Evolutionary conservation across 2,113 vertebrate species (phyloP).

Genomic region (Channa argus): DNA sequence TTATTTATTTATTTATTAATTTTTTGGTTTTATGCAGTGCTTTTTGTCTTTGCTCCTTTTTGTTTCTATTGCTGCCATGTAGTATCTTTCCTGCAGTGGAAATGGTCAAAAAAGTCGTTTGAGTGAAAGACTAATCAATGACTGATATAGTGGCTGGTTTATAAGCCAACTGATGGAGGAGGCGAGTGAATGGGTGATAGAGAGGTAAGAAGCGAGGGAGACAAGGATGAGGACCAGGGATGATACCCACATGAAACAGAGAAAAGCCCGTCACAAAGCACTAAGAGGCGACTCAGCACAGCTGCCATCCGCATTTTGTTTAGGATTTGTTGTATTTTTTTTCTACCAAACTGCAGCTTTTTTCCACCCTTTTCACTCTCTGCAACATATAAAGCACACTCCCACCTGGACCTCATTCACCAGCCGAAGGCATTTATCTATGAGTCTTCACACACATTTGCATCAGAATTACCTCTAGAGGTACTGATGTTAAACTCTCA

Average conservation of each 20-base stretch:
- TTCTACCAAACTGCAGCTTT: constrained; percentile 34
- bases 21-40: not conserved
- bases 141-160: constrained; percentile 34
- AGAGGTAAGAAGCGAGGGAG: constrained; percentile 53
- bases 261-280: constrained; percentile 77
- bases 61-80: not conserved
- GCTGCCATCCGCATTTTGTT: constrained; percentile 70
- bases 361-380: constrained; percentile 52
- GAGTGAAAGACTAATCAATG: constrained; percentile 47
- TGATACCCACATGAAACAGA: constrained; percentile 65
- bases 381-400: constrained; percentile 76
- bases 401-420: constrained; percentile 80
- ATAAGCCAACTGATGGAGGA: constrained; percentile 46
- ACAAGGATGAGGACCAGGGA: constrained; percentile 59
- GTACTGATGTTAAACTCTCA: constrained; percentile 83
- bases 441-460: constrained; percentile 78
- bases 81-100: not conserved
- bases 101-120: constrained; percentile 44
- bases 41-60: not conserved
- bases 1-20: constrained; percentile 4
- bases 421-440: constrained; percentile 76
- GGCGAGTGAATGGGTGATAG: constrained; percentile 43
- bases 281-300: constrained; percentile 74
- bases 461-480: constrained; percentile 82
- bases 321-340: constrained; percentile 61